Evolutionary conservation across 2,797 vertebrate genomes (phyloP).

Genomic region (Sitta carolinensis): DNA sequence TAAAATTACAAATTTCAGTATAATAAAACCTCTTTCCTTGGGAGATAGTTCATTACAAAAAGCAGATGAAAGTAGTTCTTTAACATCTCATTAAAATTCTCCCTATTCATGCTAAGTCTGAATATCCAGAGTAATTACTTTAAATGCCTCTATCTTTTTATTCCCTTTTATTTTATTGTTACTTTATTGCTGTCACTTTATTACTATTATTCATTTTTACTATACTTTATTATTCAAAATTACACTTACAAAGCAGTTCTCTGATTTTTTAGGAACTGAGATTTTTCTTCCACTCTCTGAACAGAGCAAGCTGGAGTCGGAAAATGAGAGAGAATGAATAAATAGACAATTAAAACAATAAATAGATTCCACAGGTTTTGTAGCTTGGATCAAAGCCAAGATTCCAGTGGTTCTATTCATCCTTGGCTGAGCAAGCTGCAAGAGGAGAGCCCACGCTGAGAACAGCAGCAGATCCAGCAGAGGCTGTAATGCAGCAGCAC

Average conservation of each 20-base stretch:
- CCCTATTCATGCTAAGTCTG: background rate
- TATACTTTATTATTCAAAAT: background rate
- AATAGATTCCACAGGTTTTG: conserved; percentile 34
- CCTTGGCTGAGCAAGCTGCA: conserved; percentile 56
- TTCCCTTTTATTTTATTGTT: conserved; percentile 16
- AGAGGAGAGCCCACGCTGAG: conserved; percentile 40
- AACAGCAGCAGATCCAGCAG: conserved; percentile 47
- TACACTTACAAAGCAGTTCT: background rate
- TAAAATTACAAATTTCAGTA: background rate
- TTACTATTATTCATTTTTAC: background rate
- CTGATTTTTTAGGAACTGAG: background rate
- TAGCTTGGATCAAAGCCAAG: conserved; percentile 25
- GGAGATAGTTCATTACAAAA: conserved; percentile 18
- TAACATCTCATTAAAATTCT: conserved; percentile 29
- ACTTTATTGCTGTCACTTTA: conserved; percentile 13
- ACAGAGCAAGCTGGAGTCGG: background rate
- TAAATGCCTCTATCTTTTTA: conserved; percentile 10
- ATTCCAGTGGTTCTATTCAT: conserved; percentile 43
- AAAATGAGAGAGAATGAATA: conserved; percentile 3
- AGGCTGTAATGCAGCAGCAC: conserved; percentile 56
- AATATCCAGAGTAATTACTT: conserved; percentile 16
- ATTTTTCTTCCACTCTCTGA: background rate
- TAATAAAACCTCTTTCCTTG: conserved; percentile 9
- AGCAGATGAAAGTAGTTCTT: background rate
- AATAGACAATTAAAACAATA: conserved; percentile 41